phyloP scores from a whole-genome alignment of 1,140 invertebrate genomes.

The Rhynchophorus ferrugineus region DNA sequence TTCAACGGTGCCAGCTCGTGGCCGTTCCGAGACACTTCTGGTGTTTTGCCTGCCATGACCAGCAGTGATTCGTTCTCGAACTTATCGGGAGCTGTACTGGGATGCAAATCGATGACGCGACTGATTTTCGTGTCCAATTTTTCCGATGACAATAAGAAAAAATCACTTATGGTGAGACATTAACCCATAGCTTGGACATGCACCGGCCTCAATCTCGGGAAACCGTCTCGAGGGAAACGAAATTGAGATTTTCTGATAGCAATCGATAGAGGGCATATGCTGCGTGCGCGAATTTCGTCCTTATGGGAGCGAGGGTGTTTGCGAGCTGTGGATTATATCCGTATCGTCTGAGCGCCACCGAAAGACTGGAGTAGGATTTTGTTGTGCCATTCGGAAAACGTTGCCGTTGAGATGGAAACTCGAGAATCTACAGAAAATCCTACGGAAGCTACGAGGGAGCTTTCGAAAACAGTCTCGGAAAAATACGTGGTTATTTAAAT shows the following conservation, averaged over 20 bases:
- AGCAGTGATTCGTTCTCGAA: too few relatives aligned
- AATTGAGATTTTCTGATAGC: slow-evolving; percentile 9
- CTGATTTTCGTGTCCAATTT: too few relatives aligned
- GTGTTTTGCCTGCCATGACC: slow-evolving; percentile 37
- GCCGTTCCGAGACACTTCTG: slow-evolving; percentile 53
- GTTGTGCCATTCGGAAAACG: slow-evolving; percentile 20
- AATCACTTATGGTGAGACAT: too few relatives aligned
- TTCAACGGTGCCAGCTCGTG: slow-evolving; percentile 73
- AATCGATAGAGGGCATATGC: slow-evolving; percentile 23
- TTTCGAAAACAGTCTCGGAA: slow-evolving; percentile 3
- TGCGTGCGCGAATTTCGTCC: slow-evolving; percentile 16
- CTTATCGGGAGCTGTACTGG: too few relatives aligned
- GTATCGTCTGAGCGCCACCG: slow-evolving; percentile 15
- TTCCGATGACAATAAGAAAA: too few relatives aligned
- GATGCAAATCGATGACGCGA: too few relatives aligned
- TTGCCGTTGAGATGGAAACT: slow-evolving; percentile 4
- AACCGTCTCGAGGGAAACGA: slow-evolving; percentile 1
- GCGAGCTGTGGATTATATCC: neutral
- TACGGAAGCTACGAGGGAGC: slow-evolving; percentile 4
- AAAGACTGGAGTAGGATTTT: slow-evolving; percentile 22
- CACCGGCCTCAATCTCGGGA: too few relatives aligned
- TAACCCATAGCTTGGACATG: too few relatives aligned
- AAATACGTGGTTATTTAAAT: too few relatives aligned
- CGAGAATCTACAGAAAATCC: slow-evolving; percentile 5
- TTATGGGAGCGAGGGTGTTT: slow-evolving; percentile 16